Conservation (phyloP, 2,113 vertebrate species). For the Clinocottus analis region DNA sequence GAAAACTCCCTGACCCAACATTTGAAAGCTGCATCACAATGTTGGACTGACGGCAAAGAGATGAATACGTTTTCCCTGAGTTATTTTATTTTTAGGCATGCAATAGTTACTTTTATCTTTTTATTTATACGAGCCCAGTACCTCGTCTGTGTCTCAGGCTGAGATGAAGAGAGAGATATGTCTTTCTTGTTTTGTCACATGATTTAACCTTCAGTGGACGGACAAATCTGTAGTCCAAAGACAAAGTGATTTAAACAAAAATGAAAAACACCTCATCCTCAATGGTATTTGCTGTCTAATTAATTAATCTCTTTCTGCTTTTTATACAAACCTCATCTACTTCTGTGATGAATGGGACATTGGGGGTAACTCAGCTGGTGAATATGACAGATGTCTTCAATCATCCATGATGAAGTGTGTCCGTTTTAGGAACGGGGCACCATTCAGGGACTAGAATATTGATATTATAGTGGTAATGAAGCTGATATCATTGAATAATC, state of each 20-base stretch:
- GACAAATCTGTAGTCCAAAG: conserved; percentile 12
- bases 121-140: conserved; percentile 24
- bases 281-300: too few species aligned
- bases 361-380: background rate
- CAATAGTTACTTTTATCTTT: conserved; percentile 5
- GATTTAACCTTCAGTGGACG: conserved; percentile 4
- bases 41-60: conserved; percentile 2
- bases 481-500: background rate
- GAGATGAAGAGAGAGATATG: conserved; percentile 19
- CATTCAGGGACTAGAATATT: background rate
- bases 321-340: conserved; percentile 14
- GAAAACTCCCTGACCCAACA: conserved; percentile 35
- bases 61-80: background rate
- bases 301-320: too few species aligned
- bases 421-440: conserved; percentile 19
- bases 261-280: conserved; percentile 21
- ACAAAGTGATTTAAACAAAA: conserved; percentile 4
- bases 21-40: conserved; percentile 15
- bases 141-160: conserved; percentile 2
- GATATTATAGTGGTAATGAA: background rate
- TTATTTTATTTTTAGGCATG: conserved; percentile 38
- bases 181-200: background rate
- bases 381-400: conserved; percentile 45
- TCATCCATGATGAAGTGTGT: conserved; percentile 30
- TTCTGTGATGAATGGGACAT: conserved; percentile 32